phyloP scores from a whole-genome alignment of 2,797 vertebrate genomes.

The Botia almorhae region DNA sequence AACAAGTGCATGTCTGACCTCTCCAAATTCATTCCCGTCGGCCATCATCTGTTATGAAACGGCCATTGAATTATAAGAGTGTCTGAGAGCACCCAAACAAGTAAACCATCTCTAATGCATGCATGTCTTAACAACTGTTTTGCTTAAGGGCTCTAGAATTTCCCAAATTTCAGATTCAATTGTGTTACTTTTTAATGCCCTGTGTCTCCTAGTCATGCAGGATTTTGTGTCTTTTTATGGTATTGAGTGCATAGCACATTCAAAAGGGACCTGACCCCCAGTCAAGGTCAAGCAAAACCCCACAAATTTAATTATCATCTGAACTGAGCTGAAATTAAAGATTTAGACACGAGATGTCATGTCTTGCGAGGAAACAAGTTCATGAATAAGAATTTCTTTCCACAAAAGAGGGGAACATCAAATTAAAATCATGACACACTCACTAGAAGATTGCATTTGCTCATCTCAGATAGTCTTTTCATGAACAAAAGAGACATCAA shows the following conservation, averaged over 20 bases:
- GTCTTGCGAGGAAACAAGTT: conserved; percentile 66
- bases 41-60: conserved; percentile 19
- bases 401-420: conserved; percentile 68
- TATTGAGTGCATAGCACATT: too few relatives aligned
- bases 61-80: neutral
- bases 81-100: conserved; percentile 2
- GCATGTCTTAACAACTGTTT: neutral
- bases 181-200: conserved; percentile 53
- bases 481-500: conserved; percentile 65
- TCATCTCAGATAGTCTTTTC: conserved; percentile 60
- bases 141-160: neutral
- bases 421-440: conserved; percentile 72
- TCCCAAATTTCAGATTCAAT: conserved; percentile 9
- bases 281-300: conserved; percentile 55
- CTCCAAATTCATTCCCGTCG: neutral
- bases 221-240: too few relatives aligned
- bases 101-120: neutral
- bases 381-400: conserved; percentile 73
- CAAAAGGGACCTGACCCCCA: conserved; percentile 42
- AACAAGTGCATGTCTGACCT: neutral
- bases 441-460: conserved; percentile 64
- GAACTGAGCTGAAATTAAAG: conserved; percentile 68
- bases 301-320: conserved; percentile 72
- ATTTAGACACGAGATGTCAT: conserved; percentile 69
- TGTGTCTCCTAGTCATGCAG: conserved; percentile 62